A percentile compares a stretch with the other conserved stretches of the same genome.
Evolutionary conservation across 2,888 invertebrate species (phyloP).

Genomic region (Leucania comma): DNA sequence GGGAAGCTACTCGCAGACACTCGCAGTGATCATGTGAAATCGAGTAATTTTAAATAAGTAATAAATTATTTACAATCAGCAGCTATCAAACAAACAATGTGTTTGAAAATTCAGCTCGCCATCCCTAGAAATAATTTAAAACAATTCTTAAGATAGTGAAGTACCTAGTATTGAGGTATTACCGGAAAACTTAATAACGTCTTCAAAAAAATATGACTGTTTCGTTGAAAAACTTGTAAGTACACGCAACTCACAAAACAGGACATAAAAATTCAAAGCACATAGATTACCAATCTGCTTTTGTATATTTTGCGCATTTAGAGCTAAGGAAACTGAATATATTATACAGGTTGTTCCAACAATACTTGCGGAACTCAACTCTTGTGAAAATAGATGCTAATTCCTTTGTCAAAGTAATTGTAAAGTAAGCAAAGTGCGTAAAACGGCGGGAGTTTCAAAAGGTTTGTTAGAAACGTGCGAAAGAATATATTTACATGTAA

Average conservation of each 20-base stretch:
- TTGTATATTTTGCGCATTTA: constrained; percentile 40
- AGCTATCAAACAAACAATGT: too few species aligned
- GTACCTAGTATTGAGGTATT: too few species aligned
- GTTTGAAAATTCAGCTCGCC: too few species aligned
- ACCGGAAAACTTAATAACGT: background rate
- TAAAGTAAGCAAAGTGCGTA: constrained; percentile 55
- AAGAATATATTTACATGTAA: constrained; percentile 57
- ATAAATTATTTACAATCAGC: too few species aligned
- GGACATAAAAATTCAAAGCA: constrained; percentile 33
- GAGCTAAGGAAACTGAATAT: constrained; percentile 29
- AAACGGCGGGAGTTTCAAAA: constrained; percentile 47
- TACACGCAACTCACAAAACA: background rate
- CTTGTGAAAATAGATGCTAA: constrained; percentile 46
- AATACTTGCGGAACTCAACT: constrained; percentile 36
- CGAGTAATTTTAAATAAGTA: too few species aligned
- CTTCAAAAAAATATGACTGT: background rate
- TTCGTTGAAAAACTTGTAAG: constrained; percentile 8
- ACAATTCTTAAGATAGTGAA: too few species aligned
- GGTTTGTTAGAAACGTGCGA: constrained; percentile 46
- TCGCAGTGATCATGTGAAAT: too few species aligned
- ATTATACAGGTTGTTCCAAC: constrained; percentile 31
- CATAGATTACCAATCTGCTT: constrained; percentile 19
- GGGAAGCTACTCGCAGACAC: too few species aligned
- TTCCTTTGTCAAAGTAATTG: constrained; percentile 54
- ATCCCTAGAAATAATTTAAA: too few species aligned